A percentile compares a stretch with the other conserved stretches of the same genome.
These are phyloP conservation scores for Acanthococcus lagerstroemiae DNA, from an alignment of 2,888 invertebrate genomes.

Conservation along the genomic window DNA sequence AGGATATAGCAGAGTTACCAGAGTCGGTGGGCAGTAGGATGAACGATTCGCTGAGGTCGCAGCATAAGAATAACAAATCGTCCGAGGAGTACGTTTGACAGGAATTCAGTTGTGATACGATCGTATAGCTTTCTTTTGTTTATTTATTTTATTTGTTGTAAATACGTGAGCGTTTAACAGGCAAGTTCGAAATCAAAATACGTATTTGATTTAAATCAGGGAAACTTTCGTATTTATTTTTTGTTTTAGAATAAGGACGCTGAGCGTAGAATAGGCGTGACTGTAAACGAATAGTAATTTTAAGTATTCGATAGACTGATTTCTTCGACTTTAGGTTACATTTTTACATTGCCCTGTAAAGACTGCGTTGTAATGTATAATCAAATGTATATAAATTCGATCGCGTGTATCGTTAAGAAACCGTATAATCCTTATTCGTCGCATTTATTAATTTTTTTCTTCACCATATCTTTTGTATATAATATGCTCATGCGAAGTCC, in stretches of 20 bases:
- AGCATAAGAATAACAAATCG: conserved; percentile 29
- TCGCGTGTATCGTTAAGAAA: background rate
- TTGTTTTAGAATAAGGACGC: background rate
- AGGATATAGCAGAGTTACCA: conserved; percentile 89
- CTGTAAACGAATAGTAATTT: conserved; percentile 5
- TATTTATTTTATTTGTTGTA: background rate
- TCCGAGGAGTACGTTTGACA: conserved; percentile 34
- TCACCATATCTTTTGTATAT: background rate
- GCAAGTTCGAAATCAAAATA: too few species aligned
- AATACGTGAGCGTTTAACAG: background rate
- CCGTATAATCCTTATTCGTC: conserved; percentile 1
- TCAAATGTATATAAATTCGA: conserved; percentile 19
- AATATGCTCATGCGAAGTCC: background rate
- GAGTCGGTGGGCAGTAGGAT: conserved; percentile 66
- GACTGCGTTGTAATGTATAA: conserved; percentile 20
- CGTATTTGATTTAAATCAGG: too few species aligned
- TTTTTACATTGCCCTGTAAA: conserved; percentile 4
- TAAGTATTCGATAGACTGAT: conserved; percentile 1
- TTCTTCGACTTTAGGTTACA: background rate
- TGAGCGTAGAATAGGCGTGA: too few species aligned
- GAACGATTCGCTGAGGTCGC: conserved; percentile 56
- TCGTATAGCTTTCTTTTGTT: background rate
- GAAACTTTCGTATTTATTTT: background rate
- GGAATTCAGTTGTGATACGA: background rate
- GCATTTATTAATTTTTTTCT: conserved; percentile 9